Conservation (phyloP, 2,888 invertebrate species). For the Teleiodes luculella region DNA sequence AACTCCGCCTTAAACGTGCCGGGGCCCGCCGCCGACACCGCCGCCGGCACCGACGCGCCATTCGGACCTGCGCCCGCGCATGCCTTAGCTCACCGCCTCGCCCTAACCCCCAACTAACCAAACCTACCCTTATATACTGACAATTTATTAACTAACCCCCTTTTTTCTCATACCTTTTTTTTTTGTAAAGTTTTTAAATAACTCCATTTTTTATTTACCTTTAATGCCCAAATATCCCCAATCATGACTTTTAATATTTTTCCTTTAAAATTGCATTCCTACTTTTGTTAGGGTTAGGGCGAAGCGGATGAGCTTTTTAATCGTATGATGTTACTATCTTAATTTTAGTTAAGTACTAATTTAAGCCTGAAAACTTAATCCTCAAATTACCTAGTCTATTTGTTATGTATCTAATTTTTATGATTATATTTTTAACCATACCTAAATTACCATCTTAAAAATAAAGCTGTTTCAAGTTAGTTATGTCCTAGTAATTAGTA, state of each 20-base stretch:
- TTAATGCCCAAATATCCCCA: not conserved
- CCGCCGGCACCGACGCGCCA: conserved; percentile 93
- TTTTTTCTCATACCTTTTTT: too few species aligned
- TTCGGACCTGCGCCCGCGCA: conserved; percentile 86
- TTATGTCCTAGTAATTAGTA: conserved; percentile 17
- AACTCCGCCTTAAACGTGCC: conserved; percentile 94
- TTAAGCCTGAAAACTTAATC: not conserved
- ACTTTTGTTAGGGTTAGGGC: conserved; percentile 70
- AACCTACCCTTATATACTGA: not conserved
- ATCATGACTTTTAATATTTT: not conserved
- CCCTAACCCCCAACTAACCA: conserved; percentile 41
- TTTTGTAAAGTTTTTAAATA: too few species aligned
- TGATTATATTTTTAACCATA: not conserved
- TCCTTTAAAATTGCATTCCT: too few species aligned
- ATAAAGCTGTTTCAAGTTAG: conserved; percentile 13
- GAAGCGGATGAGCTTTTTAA: conserved; percentile 70
- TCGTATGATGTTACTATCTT: conserved; percentile 47
- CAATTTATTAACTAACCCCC: too few species aligned
- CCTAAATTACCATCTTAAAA: not conserved
- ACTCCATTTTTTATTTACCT: not conserved
- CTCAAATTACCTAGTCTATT: not conserved
- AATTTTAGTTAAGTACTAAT: conserved; percentile 32
- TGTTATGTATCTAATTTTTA: not conserved
- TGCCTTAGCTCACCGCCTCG: conserved; percentile 67
- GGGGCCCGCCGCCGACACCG: conserved; percentile 90